These are phyloP conservation scores for Solenodon paradoxus DNA, from an alignment of 2,113 vertebrate species.

Conservation along the genomic window DNA sequence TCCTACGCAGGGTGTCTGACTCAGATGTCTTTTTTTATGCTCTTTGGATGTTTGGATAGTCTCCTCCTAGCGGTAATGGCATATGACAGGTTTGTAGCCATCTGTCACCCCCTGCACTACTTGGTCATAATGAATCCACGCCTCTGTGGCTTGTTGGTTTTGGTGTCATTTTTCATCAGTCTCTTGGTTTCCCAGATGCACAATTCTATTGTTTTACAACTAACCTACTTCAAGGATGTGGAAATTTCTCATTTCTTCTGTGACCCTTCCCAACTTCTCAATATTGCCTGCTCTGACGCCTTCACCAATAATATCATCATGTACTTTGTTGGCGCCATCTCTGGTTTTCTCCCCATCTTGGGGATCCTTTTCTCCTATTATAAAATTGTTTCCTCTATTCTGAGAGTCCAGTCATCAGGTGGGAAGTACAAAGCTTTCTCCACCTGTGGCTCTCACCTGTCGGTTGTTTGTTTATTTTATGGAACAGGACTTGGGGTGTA, in stretches of 20 bases:
- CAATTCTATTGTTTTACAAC: too few relatives aligned
- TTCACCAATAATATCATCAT: not conserved
- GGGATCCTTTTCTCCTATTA: not conserved
- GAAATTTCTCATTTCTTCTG: not conserved
- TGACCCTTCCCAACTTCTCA: not conserved
- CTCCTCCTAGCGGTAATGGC: too few relatives aligned
- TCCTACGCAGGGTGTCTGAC: not conserved
- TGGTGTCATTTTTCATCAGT: not conserved
- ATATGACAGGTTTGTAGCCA: too few relatives aligned
- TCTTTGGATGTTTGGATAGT: not conserved
- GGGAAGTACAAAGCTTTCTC: not conserved
- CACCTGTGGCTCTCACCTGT: not conserved
- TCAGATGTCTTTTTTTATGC: not conserved
- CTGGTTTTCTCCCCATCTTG: not conserved
- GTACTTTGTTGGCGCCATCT: too few relatives aligned
- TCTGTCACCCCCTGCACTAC: not conserved
- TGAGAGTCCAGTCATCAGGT: not conserved
- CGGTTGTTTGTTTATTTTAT: not conserved
- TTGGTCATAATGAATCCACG: not conserved
- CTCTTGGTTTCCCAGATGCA: too few relatives aligned
- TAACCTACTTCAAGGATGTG: too few relatives aligned
- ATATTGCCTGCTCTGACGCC: not conserved
- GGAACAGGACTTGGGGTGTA: not conserved
- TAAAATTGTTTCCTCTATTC: not conserved
- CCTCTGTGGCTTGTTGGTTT: not conserved